phyloP scores from a whole-genome alignment of 2,888 invertebrate genomes.

The Schizotus pectinicornis region DNA sequence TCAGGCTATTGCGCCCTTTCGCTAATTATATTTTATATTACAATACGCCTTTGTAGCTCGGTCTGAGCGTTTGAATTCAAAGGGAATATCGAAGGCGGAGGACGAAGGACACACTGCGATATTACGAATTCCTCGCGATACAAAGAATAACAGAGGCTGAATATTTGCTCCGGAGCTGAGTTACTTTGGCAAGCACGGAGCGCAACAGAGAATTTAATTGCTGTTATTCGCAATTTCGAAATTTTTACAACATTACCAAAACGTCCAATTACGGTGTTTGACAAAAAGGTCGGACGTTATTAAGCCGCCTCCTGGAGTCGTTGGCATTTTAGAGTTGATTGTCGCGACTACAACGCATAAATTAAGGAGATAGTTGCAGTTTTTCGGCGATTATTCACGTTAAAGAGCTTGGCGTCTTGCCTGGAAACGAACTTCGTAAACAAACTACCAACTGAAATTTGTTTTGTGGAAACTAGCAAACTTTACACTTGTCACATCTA shows the following conservation, averaged over 20 bases:
- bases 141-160: conserved; percentile 19
- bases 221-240: conserved; percentile 12
- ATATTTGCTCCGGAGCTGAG: conserved; percentile 8
- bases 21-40: conserved; percentile 20
- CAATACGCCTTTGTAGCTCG: conserved; percentile 15
- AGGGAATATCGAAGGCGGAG: conserved; percentile 22
- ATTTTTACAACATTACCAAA: conserved; percentile 15
- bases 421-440: conserved; percentile 36
- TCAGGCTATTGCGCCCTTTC: neutral
- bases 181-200: conserved; percentile 22
- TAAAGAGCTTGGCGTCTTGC: conserved; percentile 33
- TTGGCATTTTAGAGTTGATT: too few relatives aligned
- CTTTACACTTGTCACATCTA: conserved; percentile 40
- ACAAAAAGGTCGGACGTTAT: too few relatives aligned
- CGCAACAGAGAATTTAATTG: conserved; percentile 16
- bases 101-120: conserved; percentile 24
- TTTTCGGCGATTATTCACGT: conserved; percentile 32
- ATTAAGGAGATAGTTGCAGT: conserved; percentile 7
- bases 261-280: conserved; percentile 4
- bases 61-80: conserved; percentile 22
- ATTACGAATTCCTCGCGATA: conserved; percentile 19
- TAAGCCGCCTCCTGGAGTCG: too few relatives aligned
- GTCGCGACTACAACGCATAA: conserved; percentile 3
- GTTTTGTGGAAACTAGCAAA: conserved; percentile 39
- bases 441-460: conserved; percentile 41